phyloP scores from a whole-genome alignment of 2,113 vertebrate species.

The Panthera uncia region DNA sequence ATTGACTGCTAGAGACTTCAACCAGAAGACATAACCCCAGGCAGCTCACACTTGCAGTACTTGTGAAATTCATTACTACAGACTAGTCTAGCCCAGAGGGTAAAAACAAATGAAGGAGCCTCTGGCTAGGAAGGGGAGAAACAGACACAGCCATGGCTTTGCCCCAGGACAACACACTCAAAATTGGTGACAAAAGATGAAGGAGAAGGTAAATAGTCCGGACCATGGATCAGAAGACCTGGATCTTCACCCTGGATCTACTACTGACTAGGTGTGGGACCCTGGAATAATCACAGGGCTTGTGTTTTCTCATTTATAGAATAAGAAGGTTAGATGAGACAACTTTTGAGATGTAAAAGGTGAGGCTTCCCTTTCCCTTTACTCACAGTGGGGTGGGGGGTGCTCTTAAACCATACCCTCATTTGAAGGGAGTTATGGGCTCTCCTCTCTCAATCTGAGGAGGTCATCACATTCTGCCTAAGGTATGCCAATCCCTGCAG shows the following conservation, averaged over 20 bases:
- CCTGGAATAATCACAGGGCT: background rate
- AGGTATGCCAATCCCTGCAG: too few relatives aligned
- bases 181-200: background rate
- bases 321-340: background rate
- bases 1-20: slow-evolving; percentile 49
- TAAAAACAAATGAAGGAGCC: slow-evolving; percentile 31
- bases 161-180: background rate
- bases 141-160: background rate
- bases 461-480: background rate
- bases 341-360: background rate
- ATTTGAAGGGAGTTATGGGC: background rate
- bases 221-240: background rate
- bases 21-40: slow-evolving; percentile 31
- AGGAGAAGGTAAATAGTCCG: background rate
- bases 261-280: background rate
- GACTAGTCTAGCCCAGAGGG: background rate
- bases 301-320: background rate
- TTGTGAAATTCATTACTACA: slow-evolving; percentile 63
- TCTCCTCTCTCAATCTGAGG: background rate
- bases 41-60: slow-evolving; percentile 66
- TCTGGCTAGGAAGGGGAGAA: background rate
- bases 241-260: background rate
- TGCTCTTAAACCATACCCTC: background rate
- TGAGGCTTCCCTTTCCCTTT: background rate
- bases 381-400: background rate